Evolutionary conservation across 2,888 invertebrate genomes (phyloP), one percentile per base, ranked within the genome.

Genomic region (Thumatha senex): DNA sequence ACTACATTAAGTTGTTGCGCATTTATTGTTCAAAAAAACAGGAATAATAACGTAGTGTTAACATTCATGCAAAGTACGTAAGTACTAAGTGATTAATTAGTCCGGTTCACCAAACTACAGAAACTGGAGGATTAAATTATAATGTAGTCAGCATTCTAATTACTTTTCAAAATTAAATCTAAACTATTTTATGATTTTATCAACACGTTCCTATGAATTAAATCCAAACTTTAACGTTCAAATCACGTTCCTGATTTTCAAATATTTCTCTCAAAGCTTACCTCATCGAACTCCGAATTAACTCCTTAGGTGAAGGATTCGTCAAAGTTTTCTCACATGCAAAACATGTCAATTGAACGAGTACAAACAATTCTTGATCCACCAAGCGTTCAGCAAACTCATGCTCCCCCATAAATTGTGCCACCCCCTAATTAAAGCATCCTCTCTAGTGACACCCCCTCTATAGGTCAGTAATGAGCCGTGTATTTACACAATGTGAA

Each of bases 401-500:
- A 53, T 48, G 49, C 59, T 51, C 49, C 51, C 54, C 59, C 63
- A 30, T 45, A 29, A 59, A 55, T 51, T 69, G 63, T 67, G 57
- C 56, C 53, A 48, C 49, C 56, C 54, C 60, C 60, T 67, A 60
- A 67, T 70, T 67, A 63, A 60, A 46, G 45, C 39, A 9, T 52
- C 18, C 15, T 11, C 51, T 49, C 40, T 43, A 18, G n/a, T 38
- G 10, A 30, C 34, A 5, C 33, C 39, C 50, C 51, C 51, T 48
- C 47, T 44, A 58, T 63, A 70, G 58, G 61, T 70, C 70, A 70
- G 67, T 70, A 67, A 61, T 61, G 64, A 67, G 52, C 54, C 57
- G 61, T 61, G 49, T 67, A 70, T 70, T 67, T 67, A 59, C 58
- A 56, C 58, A 61, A 58, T 55, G 54, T 56, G 43, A 47, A 56